Base-by-base conservation (phyloP, 1,140 invertebrate species). In the Marisa cornuarietis region DNA sequence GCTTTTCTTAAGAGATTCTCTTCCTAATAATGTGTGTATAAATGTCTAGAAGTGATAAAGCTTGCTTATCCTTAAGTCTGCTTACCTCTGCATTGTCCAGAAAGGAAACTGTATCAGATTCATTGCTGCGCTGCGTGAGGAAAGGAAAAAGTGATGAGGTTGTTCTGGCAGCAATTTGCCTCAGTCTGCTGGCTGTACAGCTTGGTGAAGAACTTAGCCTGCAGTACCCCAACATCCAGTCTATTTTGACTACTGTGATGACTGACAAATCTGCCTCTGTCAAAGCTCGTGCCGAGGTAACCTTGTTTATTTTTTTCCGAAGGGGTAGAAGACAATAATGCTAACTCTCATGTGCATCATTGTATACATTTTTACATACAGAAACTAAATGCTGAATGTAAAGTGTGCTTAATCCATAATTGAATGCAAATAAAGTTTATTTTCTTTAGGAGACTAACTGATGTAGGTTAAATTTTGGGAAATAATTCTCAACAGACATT, bases 91-190 rank as follows among this genome's bases (percentile, higher is more conserved):
- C 81, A 16, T 71, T 79, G 83, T 81, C 69, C 86, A 93, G 95
- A 80, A 93, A 94, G 81, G 93, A 95, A 83, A 98, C 97, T 0
- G 91, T 98, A 6, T 93, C 94, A 58, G 96, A 98, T 88, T 93
- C 94, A 71, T 91, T 98, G 22, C 94, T 96, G 84, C 93, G 94
- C 24, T 94, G 95, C 74, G 89, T 98, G 85, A 95, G 95, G 76
- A 95, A 96, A 83, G 96, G 96, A 0, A 94, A 94, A 69, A 94
- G 94, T 9, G 94, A 94, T 7, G 97, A 98, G 89, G 94, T 95
- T 86, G 93, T 93, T 0, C 93, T 94, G 22, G 96, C 96, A 4
- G 96, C 96, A 0, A 93, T 94, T 78, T 90, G 98, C 52, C 94
- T 95, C 16, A 93, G 94, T 11, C 85, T 97, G 26, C 89, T 98